These are phyloP conservation scores for Cataglyphis rosenhaueri DNA, from an alignment of 2,888 invertebrate species.

Conservation along the genomic window DNA sequence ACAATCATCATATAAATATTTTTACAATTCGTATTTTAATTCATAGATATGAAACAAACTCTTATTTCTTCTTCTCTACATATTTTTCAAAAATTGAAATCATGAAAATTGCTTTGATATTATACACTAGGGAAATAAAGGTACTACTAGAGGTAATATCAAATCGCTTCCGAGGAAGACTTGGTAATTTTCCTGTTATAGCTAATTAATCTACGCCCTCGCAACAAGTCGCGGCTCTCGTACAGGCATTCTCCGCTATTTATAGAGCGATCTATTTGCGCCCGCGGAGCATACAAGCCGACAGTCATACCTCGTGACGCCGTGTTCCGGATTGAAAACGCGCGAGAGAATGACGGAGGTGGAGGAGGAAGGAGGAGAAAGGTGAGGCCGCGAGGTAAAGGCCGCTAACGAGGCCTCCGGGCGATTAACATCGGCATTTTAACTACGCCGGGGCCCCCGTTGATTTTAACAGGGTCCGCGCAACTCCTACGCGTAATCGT, in stretches of 20 bases:
- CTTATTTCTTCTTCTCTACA: background rate
- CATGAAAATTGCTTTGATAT: background rate
- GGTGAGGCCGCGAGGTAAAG: conserved; percentile 46
- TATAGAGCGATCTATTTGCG: conserved; percentile 52
- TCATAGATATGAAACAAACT: background rate
- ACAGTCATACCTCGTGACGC: conserved; percentile 36
- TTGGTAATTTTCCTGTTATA: conserved; percentile 40
- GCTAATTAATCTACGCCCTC: conserved; percentile 49
- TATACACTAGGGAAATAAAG: background rate
- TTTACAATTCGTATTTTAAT: conserved; percentile 19
- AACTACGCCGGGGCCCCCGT: conserved; percentile 72
- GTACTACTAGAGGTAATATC: conserved; percentile 43
- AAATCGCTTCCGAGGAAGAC: conserved; percentile 20
- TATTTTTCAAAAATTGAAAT: background rate
- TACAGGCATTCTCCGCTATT: conserved; percentile 28
- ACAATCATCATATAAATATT: background rate
- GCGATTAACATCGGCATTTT: conserved; percentile 80
- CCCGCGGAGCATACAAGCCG: conserved; percentile 22
- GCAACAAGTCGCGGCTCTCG: conserved; percentile 44
- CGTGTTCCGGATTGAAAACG: conserved; percentile 28
- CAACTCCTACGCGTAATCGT: conserved; percentile 75
- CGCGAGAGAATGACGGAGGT: conserved; percentile 6
- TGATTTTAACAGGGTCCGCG: conserved; percentile 73
- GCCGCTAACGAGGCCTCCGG: conserved; percentile 74
- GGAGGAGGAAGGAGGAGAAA: conserved; percentile 1